phyloP scores from a whole-genome alignment of 2,113 vertebrate genomes.

The Oreotrochilus melanogaster region DNA sequence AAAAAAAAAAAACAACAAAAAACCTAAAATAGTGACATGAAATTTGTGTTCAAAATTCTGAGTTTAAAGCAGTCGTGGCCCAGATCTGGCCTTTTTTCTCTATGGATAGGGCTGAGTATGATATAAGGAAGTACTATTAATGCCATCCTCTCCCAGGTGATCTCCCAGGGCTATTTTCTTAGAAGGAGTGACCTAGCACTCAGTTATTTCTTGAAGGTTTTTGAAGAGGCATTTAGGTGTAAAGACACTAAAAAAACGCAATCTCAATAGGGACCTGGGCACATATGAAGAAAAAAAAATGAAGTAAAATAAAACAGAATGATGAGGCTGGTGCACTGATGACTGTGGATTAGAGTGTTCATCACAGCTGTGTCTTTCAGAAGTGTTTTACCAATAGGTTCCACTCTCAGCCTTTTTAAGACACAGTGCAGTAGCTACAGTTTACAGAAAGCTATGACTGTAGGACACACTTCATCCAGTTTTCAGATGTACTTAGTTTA shows the following conservation, averaged over 20 bases:
- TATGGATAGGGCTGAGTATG: background rate
- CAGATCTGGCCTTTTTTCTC: background rate
- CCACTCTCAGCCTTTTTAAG: background rate
- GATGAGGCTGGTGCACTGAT: background rate
- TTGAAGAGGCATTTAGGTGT: background rate
- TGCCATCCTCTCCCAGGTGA: background rate
- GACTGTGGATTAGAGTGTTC: accelerated
- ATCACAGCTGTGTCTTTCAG: background rate
- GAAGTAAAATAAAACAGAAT: background rate
- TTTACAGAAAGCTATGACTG: background rate
- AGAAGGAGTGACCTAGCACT: background rate
- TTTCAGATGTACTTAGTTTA: background rate
- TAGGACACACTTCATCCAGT: background rate
- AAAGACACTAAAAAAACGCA: background rate
- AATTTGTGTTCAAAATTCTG: background rate
- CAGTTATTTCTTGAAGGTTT: background rate
- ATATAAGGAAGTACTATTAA: background rate
- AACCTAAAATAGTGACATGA: background rate
- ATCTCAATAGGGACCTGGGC: background rate
- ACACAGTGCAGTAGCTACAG: background rate
- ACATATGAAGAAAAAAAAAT: background rate
- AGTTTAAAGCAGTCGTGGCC: background rate
- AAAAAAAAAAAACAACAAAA: background rate
- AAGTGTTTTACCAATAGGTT: background rate
- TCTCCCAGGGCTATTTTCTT: background rate